Base-by-base conservation (phyloP, 2,797 vertebrate species). In the Syngnathus rostellatus region DNA sequence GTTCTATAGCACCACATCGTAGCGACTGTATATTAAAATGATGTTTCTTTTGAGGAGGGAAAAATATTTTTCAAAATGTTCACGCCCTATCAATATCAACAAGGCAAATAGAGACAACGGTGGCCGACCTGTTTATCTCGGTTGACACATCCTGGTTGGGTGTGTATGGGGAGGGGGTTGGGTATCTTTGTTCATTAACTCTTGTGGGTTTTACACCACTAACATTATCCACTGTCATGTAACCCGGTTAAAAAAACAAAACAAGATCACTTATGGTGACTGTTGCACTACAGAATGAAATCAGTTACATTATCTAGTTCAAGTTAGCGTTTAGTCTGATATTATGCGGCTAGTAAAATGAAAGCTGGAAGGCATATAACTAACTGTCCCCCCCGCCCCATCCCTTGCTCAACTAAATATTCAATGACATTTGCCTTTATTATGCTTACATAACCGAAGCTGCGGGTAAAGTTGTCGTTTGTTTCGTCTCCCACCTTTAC, bases 61-160 rank as follows among this genome's bases (percentile, higher is more conserved):
- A 45, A 45, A 14, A 45, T 45, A 45, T 45, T 16, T 46, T 46
- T 16, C 5, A 46, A 16, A 6, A 6, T 16, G 12, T 46, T 14
- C 45, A 46, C 5, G n/a, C 45, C 16, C 45, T 25, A 10, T 6
- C 12, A 43, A 62, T 14, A 21, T 23, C 11, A 9, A 9, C 39
- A 51, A 67, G 55, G 48, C 43, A 17, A 58, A 41, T 25, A 2
- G 11, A 66, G 23, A 51, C 38, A 1, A 46, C 16, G 58, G 9
- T 38, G 50, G 19, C 63, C 50, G 4, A 57, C 66, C 72, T 72
- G 73, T 76, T 78, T 78, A 66, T 76, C 39, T 69, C 62, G 70
- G 64, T 68, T 77, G 78, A 73, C 72, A 73, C 64, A 39, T 41
- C 7, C 19, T 58, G 65, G 62, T 45, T 53, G 60, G 57, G n/a